Conservation (phyloP, 2,797 vertebrate species). For the Macropus fuliginosus region DNA sequence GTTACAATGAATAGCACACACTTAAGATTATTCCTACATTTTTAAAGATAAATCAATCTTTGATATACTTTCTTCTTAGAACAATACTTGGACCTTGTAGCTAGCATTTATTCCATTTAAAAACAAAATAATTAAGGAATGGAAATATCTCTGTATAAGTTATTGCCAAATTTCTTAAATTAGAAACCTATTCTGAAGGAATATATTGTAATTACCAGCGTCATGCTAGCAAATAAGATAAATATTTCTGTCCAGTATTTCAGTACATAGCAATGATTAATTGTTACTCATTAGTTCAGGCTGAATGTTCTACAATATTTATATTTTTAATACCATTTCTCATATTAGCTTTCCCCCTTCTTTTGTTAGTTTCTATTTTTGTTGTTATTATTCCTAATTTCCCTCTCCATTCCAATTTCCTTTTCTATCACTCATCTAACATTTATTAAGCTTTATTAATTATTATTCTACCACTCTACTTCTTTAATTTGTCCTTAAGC, state of each 20-base stretch:
- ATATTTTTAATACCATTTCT: constrained; percentile 8
- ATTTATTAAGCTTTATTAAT: constrained; percentile 39
- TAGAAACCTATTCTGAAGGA: constrained; percentile 45
- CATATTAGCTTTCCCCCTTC: constrained; percentile 17
- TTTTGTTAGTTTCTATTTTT: constrained; percentile 47
- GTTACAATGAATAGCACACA: not conserved
- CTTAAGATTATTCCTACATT: not conserved
- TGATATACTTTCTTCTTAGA: not conserved
- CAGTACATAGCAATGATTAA: constrained; percentile 35
- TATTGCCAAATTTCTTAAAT: not conserved
- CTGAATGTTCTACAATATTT: not conserved
- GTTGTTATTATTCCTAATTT: constrained; percentile 38
- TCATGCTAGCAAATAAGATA: constrained; percentile 17
- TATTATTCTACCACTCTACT: not conserved
- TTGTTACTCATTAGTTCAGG: constrained; percentile 51
- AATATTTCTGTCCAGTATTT: constrained; percentile 31
- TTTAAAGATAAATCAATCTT: not conserved
- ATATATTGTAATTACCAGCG: constrained; percentile 1
- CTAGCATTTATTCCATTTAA: constrained; percentile 41
- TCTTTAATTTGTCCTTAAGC: constrained; percentile 14
- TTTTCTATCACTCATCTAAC: not conserved
- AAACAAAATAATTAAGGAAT: constrained; percentile 40
- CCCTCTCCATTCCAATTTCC: not conserved
- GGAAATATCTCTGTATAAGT: constrained; percentile 30
- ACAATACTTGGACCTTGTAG: not conserved